Evolutionary conservation across 2,797 vertebrate species (phyloP).

Genomic region (Spatula clypeata): DNA sequence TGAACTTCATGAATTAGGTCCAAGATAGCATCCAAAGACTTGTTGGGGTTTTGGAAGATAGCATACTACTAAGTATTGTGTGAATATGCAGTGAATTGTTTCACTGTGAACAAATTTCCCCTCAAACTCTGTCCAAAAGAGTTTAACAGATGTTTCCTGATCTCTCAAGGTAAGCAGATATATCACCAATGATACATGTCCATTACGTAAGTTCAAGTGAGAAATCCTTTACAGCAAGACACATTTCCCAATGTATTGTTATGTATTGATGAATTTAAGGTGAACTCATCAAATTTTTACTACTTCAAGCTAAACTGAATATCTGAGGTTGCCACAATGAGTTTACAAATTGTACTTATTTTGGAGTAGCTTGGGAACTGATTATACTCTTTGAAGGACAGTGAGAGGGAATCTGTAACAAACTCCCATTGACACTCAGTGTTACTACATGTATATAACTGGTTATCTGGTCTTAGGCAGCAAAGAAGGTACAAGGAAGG

Average conservation of each 20-base stretch:
- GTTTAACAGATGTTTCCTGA: background rate
- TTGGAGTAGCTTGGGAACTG: background rate
- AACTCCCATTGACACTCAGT: background rate
- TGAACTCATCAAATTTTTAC: background rate
- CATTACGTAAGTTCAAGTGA: background rate
- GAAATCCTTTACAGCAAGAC: background rate
- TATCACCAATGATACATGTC: background rate
- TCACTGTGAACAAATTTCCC: background rate
- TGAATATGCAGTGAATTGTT: background rate
- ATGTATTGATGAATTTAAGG: background rate
- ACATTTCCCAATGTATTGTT: background rate
- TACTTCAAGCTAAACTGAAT: background rate
- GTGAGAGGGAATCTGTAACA: background rate
- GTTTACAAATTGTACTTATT: background rate
- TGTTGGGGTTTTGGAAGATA: background rate
- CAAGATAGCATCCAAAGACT: background rate
- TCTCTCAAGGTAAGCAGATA: background rate
- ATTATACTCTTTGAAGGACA: background rate
- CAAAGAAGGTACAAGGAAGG: background rate
- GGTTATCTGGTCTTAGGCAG: background rate
- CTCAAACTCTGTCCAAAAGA: background rate
- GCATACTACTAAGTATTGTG: background rate
- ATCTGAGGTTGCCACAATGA: background rate
- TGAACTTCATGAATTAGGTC: background rate
- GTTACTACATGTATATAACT: background rate